Evolutionary conservation across 2,797 vertebrate species (phyloP).

Genomic region (Eupleurogrammus muticus): DNA sequence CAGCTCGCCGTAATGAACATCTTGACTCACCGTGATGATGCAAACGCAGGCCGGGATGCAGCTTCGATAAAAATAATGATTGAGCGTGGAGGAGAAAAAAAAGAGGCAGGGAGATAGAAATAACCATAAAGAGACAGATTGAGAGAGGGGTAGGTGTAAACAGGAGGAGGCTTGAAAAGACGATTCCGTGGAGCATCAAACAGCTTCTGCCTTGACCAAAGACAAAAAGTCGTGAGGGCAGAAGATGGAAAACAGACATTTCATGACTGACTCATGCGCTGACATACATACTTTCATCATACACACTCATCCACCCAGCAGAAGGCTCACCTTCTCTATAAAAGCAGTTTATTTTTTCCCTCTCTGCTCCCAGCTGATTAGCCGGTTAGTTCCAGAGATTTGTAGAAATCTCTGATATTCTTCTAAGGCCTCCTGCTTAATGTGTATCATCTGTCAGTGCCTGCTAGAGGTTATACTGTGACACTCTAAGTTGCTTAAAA

Average conservation of each 20-base stretch:
- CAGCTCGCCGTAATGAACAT: conserved; percentile 26
- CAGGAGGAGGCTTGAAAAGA: conserved; percentile 46
- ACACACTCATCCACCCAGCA: conserved; percentile 44
- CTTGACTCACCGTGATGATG: neutral
- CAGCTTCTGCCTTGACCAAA: conserved; percentile 39
- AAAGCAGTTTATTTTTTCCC: conserved; percentile 36
- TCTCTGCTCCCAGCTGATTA: conserved; percentile 10
- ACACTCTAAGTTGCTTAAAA: conserved; percentile 6
- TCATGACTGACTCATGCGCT: conserved; percentile 32
- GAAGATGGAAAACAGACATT: conserved; percentile 13
- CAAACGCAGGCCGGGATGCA: conserved; percentile 25
- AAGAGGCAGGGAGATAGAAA: conserved; percentile 16
- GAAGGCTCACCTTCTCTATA: conserved; percentile 32
- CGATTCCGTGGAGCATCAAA: conserved; percentile 40
- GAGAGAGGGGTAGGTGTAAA: conserved; percentile 46
- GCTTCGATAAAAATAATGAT: conserved; percentile 37
- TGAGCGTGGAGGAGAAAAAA: conserved; percentile 22
- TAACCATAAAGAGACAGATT: conserved; percentile 41
- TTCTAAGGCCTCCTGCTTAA: conserved; percentile 11
- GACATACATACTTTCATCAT: conserved; percentile 35
- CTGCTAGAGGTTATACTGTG: conserved; percentile 16
- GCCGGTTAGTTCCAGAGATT: conserved; percentile 9
- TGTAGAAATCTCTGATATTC: conserved; percentile 24
- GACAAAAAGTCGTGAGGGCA: conserved; percentile 32
- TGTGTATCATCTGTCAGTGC: conserved; percentile 8